Evolutionary conservation across 2,113 vertebrate species (phyloP).

Genomic region (Hippocampus guttulatus): DNA sequence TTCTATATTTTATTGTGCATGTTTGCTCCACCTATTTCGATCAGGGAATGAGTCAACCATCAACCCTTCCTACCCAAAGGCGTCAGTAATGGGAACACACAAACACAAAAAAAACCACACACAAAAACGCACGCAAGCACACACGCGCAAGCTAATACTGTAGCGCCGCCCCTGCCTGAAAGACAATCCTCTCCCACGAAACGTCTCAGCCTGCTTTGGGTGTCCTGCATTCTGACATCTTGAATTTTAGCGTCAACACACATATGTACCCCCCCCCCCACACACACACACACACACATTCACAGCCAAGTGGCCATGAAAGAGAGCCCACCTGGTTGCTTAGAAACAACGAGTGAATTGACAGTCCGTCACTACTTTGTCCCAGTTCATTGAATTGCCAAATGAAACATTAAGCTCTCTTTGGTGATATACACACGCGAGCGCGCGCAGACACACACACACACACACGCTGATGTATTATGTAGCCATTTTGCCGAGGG

Average conservation of each 20-base stretch:
- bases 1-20: slow-evolving; percentile 23
- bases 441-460: background rate
- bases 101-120: background rate
- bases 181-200: slow-evolving; percentile 44
- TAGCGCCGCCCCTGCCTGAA: slow-evolving; percentile 30
- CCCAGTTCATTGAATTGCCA: slow-evolving; percentile 31
- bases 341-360: slow-evolving; percentile 45
- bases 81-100: slow-evolving; percentile 4
- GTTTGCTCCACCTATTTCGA: slow-evolving; percentile 19
- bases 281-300: background rate
- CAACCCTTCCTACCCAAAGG: slow-evolving; percentile 14
- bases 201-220: slow-evolving; percentile 17
- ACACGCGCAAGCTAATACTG: slow-evolving; percentile 3
- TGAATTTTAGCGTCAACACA: slow-evolving; percentile 40
- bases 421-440: background rate
- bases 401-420: slow-evolving; percentile 33
- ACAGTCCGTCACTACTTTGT: slow-evolving; percentile 36
- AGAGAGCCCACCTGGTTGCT: slow-evolving; percentile 42
- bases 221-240: slow-evolving; percentile 24
- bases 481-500: background rate
- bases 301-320: slow-evolving; percentile 13
- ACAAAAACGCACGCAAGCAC: background rate
- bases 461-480: background rate
- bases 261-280: background rate
- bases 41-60: slow-evolving; percentile 46